These are phyloP conservation scores for Metellina segmentata DNA, from an alignment of 2,888 invertebrate species.

Conservation along the genomic window DNA sequence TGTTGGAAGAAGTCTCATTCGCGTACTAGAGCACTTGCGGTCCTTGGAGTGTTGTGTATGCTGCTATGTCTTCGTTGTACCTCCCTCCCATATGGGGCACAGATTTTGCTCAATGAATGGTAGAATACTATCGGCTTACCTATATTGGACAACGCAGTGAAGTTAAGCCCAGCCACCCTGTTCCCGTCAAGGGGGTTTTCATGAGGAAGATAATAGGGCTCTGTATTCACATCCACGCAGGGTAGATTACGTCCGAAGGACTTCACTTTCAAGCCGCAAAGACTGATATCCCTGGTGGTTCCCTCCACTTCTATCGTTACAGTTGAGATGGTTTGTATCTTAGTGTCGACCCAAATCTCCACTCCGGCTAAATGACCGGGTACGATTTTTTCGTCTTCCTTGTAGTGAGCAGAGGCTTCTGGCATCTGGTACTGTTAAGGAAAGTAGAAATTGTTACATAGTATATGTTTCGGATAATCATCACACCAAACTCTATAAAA, in stretches of 20 bases:
- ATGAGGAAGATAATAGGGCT: conserved; percentile 75
- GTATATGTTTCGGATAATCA: no score
- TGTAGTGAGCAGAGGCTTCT: conserved; percentile 28
- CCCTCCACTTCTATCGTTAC: conserved; percentile 74
- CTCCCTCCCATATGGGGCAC: no score
- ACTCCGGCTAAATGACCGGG: conserved; percentile 77
- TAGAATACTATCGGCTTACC: conserved; percentile 58
- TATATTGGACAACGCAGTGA: conserved; percentile 77
- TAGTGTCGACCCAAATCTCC: conserved; percentile 74
- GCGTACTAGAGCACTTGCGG: no score
- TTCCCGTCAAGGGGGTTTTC: conserved; percentile 75
- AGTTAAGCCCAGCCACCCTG: conserved; percentile 71
- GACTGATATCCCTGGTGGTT: conserved; percentile 72
- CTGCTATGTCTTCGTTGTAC: no score
- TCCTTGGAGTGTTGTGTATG: no score
- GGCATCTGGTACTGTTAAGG: conserved; percentile 49
- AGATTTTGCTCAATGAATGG: no score
- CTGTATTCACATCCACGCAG: conserved; percentile 74
- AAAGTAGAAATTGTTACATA: background rate
- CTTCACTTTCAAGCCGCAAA: conserved; percentile 77
- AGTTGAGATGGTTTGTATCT: conserved; percentile 76
- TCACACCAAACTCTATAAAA: no score
- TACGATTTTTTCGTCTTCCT: conserved; percentile 47
- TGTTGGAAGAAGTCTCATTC: no score
- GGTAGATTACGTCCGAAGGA: conserved; percentile 77